Conservation (phyloP, 2,888 invertebrate genomes). For the Tridacna crocea region DNA sequence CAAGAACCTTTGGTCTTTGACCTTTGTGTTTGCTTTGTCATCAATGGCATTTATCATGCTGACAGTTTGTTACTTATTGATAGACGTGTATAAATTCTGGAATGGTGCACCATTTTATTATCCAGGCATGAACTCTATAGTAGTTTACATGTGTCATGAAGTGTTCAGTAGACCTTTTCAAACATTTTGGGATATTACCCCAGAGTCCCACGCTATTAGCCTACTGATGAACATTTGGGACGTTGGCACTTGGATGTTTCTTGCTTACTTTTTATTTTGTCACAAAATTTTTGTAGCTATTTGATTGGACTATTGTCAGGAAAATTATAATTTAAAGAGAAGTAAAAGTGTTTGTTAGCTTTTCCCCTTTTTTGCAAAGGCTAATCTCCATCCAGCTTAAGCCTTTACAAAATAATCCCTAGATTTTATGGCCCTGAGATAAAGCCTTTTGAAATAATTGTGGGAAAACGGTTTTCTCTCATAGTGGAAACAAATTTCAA, state of each 20-base stretch:
- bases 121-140: conserved; percentile 94
- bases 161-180: conserved; percentile 84
- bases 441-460: too few species aligned
- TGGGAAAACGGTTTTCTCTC: too few species aligned
- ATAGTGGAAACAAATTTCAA: too few species aligned
- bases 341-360: too few species aligned
- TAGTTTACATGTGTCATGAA: conserved; percentile 94
- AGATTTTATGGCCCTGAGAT: too few species aligned
- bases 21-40: conserved; percentile 93
- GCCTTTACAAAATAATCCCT: too few species aligned
- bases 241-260: conserved; percentile 90
- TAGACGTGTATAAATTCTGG: conserved; percentile 92
- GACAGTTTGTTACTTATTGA: conserved; percentile 89
- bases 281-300: conserved; percentile 88
- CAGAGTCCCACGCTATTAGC: conserved; percentile 88
- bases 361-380: too few species aligned
- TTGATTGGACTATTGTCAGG: neutral
- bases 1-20: conserved; percentile 97
- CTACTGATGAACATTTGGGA: conserved; percentile 90
- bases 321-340: too few species aligned
- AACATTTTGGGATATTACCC: conserved; percentile 74
- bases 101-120: conserved; percentile 93
- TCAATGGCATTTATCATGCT: conserved; percentile 91
- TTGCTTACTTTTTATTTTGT: conserved; percentile 91
- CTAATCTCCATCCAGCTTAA: too few species aligned